Base-by-base conservation (phyloP, 2,113 vertebrate species). In the Odocoileus virginianus region DNA sequence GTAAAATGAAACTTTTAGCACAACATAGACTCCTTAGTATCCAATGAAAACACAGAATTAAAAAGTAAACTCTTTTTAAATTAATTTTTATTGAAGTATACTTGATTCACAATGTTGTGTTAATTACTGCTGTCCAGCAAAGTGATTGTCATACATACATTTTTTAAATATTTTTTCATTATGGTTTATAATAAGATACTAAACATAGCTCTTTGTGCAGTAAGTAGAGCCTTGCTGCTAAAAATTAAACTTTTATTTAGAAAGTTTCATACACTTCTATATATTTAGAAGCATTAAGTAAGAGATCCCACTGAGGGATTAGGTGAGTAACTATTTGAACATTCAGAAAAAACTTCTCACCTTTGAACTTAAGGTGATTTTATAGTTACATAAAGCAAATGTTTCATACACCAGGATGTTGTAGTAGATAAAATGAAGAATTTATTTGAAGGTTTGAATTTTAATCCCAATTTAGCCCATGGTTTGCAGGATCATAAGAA, bases 221-320 rank as follows among this genome's bases (percentile, higher is more conserved):
- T 52, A 33, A 81, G 78, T 81, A 81, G 30, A 30, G 50, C 76
- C 30, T 52, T 81, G 78, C 30, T 81, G 30, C 47, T 95, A 76
- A 96, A 94, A 91, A 93, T 36, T 43, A 60, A 89, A 94, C 21
- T 25, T 82, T 89, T 87, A 94, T 79, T 93, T 30, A 40, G 36
- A 93, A 95, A 25, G 2, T 67, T 95, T 94, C 47, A 88, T 19
- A 85, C 6, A 52, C n/a, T 45, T 79, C 93, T 74, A 85, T 84
- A 9, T 81, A 47, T 76, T 64, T 81, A 88, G 25, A 93, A 85
- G 50, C 54, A 91, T 50, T 91, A 84, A 84, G n/a, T 91, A 84
- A 84, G n/a, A 95, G 12, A 76, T 57, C 43, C 94, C 61, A 94
- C 19, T 43, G 40, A 97, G 54, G 25, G 43, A 76, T 87, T 83